These are phyloP conservation scores for Pollenia labialis DNA, from an alignment of 2,888 invertebrate species.

Conservation along the genomic window DNA sequence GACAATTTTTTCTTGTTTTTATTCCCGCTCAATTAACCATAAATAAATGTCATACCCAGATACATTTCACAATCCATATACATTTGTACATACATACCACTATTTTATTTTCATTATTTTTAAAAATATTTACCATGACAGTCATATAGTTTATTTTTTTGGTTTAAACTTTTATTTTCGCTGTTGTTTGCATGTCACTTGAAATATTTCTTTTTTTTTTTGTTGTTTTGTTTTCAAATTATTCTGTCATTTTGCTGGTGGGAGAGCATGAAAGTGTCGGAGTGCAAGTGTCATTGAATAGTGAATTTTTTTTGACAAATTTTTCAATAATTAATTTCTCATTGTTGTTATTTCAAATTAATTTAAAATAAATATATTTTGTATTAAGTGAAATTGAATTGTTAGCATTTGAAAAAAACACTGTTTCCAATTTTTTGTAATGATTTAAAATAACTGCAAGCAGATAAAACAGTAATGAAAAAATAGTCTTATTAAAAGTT, in stretches of 20 bases:
- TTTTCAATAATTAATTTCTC: slow-evolving; percentile 27
- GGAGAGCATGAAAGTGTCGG: slow-evolving; percentile 1
- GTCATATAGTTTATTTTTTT: slow-evolving; percentile 3
- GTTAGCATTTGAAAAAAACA: not conserved
- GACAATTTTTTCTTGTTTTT: not conserved
- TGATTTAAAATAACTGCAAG: no score
- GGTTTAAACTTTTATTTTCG: not conserved
- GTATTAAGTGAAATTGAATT: not conserved
- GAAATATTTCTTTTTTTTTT: not conserved
- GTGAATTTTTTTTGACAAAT: slow-evolving; percentile 38
- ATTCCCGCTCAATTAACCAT: slow-evolving; percentile 1
- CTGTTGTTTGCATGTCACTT: slow-evolving; percentile 32
- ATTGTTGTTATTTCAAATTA: slow-evolving; percentile 2
- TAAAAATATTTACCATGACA: slow-evolving; percentile 8
- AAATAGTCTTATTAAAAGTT: no score
- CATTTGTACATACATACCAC: not conserved
- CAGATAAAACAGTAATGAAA: no score
- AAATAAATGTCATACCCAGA: slow-evolving; percentile 47
- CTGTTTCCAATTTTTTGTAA: no score
- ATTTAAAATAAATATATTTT: not conserved
- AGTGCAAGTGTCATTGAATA: slow-evolving; percentile 1
- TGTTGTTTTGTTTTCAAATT: not conserved
- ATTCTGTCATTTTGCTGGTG: slow-evolving; percentile 2
- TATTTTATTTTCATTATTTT: slow-evolving; percentile 27
- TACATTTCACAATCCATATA: not conserved